Conservation (phyloP, 1,140 invertebrate genomes). For the Scaptomyza hsui region DNA sequence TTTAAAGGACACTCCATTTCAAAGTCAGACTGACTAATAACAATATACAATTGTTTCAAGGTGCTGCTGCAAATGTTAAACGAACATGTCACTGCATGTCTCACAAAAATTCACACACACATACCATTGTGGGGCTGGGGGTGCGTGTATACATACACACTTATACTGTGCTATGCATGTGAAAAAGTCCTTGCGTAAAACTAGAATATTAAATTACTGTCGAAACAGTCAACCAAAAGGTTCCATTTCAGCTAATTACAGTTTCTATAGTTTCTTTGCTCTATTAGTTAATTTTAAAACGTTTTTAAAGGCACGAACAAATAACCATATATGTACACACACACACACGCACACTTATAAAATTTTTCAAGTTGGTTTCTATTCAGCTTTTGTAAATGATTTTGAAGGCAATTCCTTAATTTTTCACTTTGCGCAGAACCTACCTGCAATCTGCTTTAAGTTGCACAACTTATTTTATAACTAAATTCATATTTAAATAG, state of each 20-base stretch:
- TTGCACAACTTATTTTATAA: constrained; percentile 37
- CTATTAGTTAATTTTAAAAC: too few relatives aligned
- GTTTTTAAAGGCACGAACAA: too few relatives aligned
- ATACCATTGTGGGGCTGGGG: not conserved
- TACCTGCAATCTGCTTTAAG: constrained; percentile 29
- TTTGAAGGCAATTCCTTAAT: not conserved
- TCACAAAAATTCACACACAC: not conserved
- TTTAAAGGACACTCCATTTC: not conserved
- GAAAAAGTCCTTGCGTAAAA: not conserved
- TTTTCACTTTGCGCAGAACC: constrained; percentile 10
- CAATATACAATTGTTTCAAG: constrained; percentile 36
- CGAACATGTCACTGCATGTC: constrained; percentile 11
- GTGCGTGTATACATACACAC: constrained; percentile 4
- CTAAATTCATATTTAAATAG: constrained; percentile 40
- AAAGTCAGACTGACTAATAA: constrained; percentile 16
- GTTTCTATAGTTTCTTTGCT: too few relatives aligned
- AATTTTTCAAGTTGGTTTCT: not conserved
- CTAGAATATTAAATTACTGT: too few relatives aligned
- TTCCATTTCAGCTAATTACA: too few relatives aligned
- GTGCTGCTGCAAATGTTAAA: constrained; percentile 13
- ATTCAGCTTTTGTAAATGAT: not conserved
- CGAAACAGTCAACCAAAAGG: too few relatives aligned
- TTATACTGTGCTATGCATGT: not conserved
- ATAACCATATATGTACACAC: too few relatives aligned
- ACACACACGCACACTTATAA: not conserved